These are phyloP conservation scores for Cryptus viduatorius DNA, from an alignment of 2,888 invertebrate species.

Conservation along the genomic window DNA sequence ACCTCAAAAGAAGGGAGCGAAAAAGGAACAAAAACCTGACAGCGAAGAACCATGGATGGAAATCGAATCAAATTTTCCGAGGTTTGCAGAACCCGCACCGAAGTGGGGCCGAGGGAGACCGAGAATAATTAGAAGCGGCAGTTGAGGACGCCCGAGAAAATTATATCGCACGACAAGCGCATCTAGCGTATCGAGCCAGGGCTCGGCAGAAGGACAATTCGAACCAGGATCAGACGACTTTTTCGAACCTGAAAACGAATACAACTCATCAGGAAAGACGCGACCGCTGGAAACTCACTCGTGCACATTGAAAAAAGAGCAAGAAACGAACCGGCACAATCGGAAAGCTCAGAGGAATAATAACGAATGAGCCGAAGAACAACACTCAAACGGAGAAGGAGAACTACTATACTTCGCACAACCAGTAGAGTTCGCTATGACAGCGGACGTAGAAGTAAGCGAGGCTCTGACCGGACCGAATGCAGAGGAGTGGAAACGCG, in stretches of 20 bases:
- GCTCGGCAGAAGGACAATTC: constrained; percentile 8
- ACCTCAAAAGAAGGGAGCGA: not conserved
- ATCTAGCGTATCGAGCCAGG: constrained; percentile 9
- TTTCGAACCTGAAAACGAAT: constrained; percentile 15
- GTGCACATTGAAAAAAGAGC: too few relatives aligned
- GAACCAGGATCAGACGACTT: not conserved
- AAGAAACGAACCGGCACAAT: too few relatives aligned
- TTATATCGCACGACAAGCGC: constrained; percentile 10
- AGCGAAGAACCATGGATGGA: constrained; percentile 1
- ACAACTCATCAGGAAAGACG: not conserved
- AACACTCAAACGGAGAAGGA: too few relatives aligned
- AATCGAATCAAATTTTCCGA: not conserved
- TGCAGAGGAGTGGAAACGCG: too few relatives aligned
- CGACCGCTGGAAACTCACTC: not conserved
- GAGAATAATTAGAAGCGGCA: constrained; percentile 37
- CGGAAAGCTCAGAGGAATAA: too few relatives aligned
- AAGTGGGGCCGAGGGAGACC: constrained; percentile 42
- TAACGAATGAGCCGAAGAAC: too few relatives aligned
- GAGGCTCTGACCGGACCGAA: too few relatives aligned
- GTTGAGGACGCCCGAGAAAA: constrained; percentile 43
- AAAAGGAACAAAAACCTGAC: not conserved
- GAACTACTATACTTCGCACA: too few relatives aligned
- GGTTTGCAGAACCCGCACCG: constrained; percentile 8
- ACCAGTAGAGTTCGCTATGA: too few relatives aligned
- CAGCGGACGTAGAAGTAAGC: too few relatives aligned